A percentile compares a stretch with the other conserved stretches of the same genome.
Conservation (phyloP, 2,113 vertebrate species). For the Climacteris rufus region DNA sequence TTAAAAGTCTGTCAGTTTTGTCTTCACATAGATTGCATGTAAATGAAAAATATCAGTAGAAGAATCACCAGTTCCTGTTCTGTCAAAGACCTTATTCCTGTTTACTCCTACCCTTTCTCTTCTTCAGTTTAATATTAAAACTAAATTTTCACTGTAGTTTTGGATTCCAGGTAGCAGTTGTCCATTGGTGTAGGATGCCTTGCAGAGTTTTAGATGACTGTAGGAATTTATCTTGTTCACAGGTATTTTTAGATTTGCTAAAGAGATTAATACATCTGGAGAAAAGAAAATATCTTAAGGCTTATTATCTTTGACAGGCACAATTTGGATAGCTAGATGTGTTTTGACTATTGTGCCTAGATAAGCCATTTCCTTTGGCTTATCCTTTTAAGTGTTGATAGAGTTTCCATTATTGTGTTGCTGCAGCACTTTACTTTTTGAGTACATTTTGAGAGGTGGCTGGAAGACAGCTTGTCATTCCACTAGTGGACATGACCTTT, state of each 20-base stretch:
- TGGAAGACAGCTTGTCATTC: not conserved
- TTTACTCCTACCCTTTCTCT: not conserved
- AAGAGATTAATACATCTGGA: not conserved
- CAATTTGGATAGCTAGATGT: not conserved
- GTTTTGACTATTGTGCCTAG: not conserved
- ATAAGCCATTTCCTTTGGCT: not conserved
- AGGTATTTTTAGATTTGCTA: not conserved
- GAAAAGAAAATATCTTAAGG: not conserved
- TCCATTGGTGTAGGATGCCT: not conserved
- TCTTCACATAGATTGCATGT: not conserved
- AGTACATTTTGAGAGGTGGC: not conserved
- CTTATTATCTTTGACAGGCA: not conserved
- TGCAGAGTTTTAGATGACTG: not conserved
- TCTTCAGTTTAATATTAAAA: not conserved
- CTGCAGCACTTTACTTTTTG: not conserved
- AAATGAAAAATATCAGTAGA: not conserved
- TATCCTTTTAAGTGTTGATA: not conserved
- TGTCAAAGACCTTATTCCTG: not conserved
- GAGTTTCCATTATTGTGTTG: not conserved
- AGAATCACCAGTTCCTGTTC: not conserved
- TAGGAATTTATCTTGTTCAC: not conserved
- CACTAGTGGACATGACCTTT: not conserved
- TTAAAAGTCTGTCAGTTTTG: not conserved
- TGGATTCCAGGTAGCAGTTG: not conserved
- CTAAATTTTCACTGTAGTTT: not conserved